Evolutionary conservation across 2,113 vertebrate species (phyloP).

Genomic region (Phylloscopus trochilus): DNA sequence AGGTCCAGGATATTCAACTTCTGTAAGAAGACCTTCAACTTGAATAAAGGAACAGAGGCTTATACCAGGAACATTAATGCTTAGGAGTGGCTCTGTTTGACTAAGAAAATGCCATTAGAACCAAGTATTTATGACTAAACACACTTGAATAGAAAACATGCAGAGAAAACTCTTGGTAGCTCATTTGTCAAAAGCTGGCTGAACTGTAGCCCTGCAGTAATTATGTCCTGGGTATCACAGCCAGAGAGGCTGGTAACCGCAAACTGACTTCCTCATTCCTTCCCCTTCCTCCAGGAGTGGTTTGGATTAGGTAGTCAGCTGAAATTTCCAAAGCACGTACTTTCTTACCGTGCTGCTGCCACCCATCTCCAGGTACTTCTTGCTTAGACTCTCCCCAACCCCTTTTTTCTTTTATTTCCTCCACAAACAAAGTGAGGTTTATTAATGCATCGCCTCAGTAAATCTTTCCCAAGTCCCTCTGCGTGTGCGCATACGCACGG

Average conservation of each 20-base stretch:
- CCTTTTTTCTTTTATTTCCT: neutral
- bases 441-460: neutral
- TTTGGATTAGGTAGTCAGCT: conserved; percentile 47
- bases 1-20: neutral
- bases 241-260: conserved; percentile 35
- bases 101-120: conserved; percentile 45
- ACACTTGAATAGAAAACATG: conserved; percentile 50
- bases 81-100: conserved; percentile 52
- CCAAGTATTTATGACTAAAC: conserved; percentile 46
- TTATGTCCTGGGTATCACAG: conserved; percentile 52
- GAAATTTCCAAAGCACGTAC: conserved; percentile 20
- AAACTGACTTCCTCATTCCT: conserved; percentile 77
- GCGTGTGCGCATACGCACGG: accelerated
- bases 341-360: conserved; percentile 7
- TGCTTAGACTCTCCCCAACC: neutral
- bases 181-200: conserved; percentile 53
- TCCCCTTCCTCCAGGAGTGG: conserved; percentile 66
- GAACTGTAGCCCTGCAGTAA: conserved; percentile 54
- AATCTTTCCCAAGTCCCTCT: neutral
- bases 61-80: conserved; percentile 22
- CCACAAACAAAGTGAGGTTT: neutral
- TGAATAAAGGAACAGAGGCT: conserved; percentile 3
- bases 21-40: neutral
- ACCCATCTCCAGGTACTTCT: conserved; percentile 15
- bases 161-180: conserved; percentile 3